Base-by-base conservation (phyloP, 2,888 invertebrate genomes). In the Cybosia mesomella region DNA sequence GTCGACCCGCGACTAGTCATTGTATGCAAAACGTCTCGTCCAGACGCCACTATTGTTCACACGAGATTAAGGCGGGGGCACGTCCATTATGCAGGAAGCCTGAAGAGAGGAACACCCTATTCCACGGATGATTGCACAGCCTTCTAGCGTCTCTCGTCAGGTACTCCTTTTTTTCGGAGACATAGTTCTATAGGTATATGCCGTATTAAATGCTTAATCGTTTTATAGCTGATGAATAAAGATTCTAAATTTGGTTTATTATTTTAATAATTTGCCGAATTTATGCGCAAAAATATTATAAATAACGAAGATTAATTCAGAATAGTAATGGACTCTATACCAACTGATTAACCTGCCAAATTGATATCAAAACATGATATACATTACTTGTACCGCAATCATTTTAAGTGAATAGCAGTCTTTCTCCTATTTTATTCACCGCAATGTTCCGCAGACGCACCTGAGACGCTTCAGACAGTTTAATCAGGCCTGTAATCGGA, bases 21-120 rank as follows among this genome's bases (percentile, higher is more conserved):
- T 93, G 92, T 94, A 94, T 93, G 92, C 92, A 92, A 92, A 92
- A 89, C 90, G 92, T 93, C 92, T 86, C 86, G 86, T 82, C 87
- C 93, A 92, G 92, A 87, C 89, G 82, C 71, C 83, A 77, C 86
- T 87, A 94, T 94, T 94, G 94, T 94, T 90, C 91, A 83, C 87
- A 76, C 87, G 88, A 94, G 93, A 94, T 92, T 92, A 93, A 90
- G 90, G 85, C 81, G 83, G 85, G 83, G 82, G 82, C 82, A 85
- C 85, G 84, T 89, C 90, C 90, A 92, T 93, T 93, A 92, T 91
- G 88, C 90, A 87, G 72, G 77, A 74, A 69, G 83, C 88, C 88
- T 79, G 80, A 83, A 88, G 89, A 87, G 82, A 79, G 83, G 81
- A 84, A 79, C 70, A 81, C 85, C 87, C 85, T 85, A 90, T 91